A percentile compares a stretch with the other conserved stretches of the same genome.
Evolutionary conservation across 2,797 vertebrate genomes (phyloP).

Genomic region (Lagocephalus sceleratus): DNA sequence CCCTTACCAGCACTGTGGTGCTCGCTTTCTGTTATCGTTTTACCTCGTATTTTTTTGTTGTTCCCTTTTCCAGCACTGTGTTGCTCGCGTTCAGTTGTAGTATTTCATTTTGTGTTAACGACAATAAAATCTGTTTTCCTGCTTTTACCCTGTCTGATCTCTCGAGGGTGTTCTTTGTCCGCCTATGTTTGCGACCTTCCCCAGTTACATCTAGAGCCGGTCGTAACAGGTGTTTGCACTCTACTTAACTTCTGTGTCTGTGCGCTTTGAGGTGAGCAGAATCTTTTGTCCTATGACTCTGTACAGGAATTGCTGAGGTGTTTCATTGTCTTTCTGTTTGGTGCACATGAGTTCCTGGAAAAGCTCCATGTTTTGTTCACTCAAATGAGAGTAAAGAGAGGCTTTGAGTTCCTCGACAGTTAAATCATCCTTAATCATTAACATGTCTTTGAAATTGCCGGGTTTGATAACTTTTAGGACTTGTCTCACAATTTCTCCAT

Average conservation of each 20-base stretch:
- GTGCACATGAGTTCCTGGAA: background rate
- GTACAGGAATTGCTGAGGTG: slow-evolving; percentile 1
- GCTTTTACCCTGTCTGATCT: too few relatives aligned
- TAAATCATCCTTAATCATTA: background rate
- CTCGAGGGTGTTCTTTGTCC: too few relatives aligned
- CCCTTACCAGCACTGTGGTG: too few relatives aligned
- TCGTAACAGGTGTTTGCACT: background rate
- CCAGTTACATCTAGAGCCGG: too few relatives aligned
- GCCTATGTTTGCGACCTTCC: too few relatives aligned
- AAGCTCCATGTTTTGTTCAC: background rate
- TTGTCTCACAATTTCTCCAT: background rate
- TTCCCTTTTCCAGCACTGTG: too few relatives aligned
- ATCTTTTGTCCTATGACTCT: slow-evolving; percentile 5
- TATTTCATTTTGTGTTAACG: too few relatives aligned
- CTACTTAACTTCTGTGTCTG: background rate
- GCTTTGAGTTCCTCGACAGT: background rate
- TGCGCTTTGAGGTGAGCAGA: background rate
- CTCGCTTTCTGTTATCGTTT: too few relatives aligned
- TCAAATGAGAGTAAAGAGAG: background rate
- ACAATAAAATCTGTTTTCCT: too few relatives aligned
- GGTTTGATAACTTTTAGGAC: background rate
- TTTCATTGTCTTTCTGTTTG: slow-evolving; percentile 1
- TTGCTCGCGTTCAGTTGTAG: too few relatives aligned
- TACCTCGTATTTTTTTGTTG: too few relatives aligned
- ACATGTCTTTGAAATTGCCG: slow-evolving; percentile 7